Percentiles rank a stretch among this genome's conserved stretches.
These are phyloP conservation scores for Caenorhabditis auriculariae DNA, from an alignment of 2,888 invertebrate genomes.

Conservation along the genomic window DNA sequence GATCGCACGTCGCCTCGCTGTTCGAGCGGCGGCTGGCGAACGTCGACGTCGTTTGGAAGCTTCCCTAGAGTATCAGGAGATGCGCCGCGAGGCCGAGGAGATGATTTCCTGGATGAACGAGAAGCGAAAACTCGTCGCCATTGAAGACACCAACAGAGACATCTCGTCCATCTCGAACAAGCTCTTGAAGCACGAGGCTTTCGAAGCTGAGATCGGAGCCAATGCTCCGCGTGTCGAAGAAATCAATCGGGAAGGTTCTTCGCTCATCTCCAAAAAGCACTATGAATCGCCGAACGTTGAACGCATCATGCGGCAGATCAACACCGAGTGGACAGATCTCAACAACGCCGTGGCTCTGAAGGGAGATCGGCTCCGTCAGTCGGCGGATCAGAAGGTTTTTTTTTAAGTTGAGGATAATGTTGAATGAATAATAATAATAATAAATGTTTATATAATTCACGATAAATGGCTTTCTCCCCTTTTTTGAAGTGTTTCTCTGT, in stretches of 20 bases:
- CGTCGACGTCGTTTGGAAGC: conserved; percentile 78
- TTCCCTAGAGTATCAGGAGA: conserved; percentile 86
- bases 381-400: conserved; percentile 46
- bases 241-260: conserved; percentile 69
- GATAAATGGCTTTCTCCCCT: too few relatives aligned
- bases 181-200: conserved; percentile 68
- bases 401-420: neutral
- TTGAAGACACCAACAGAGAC: conserved; percentile 67
- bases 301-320: conserved; percentile 73
- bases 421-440: too few relatives aligned
- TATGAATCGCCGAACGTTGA: conserved; percentile 74
- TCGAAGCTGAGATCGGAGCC: conserved; percentile 67
- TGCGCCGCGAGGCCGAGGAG: conserved; percentile 87
- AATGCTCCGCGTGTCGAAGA: conserved; percentile 65
- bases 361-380: conserved; percentile 46
- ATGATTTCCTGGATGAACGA: conserved; percentile 81
- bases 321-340: conserved; percentile 78
- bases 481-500: too few relatives aligned
- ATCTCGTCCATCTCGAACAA: conserved; percentile 64
- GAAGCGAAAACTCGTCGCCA: conserved; percentile 75
- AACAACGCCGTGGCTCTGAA: conserved; percentile 73
- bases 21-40: conserved; percentile 71
- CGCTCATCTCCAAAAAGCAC: conserved; percentile 76
- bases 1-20: conserved; percentile 73
- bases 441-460: too few relatives aligned